Percentiles rank a stretch among this genome's conserved stretches.
These are phyloP conservation scores for Linyphia triangularis DNA, from an alignment of 2,888 invertebrate species.

Conservation along the genomic window DNA sequence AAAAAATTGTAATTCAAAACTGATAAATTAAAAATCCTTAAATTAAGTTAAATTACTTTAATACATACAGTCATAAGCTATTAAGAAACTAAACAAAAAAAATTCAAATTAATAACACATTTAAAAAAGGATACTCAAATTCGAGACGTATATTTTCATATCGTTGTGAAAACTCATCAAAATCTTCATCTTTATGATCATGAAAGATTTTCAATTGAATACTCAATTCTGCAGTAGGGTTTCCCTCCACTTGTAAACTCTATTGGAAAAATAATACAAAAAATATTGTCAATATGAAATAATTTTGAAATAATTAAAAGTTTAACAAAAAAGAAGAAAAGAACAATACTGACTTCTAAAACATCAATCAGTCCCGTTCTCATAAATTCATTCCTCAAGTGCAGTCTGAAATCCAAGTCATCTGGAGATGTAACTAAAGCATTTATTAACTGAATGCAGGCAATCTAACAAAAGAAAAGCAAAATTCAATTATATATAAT, in stretches of 20 bases:
- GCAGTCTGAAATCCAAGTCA: constrained; percentile 95
- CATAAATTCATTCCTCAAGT: constrained; percentile 96
- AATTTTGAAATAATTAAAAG: background rate
- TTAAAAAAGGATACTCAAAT: constrained; percentile 84
- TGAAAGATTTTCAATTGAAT: constrained; percentile 94
- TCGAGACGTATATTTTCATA: constrained; percentile 95
- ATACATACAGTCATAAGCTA: too few species aligned
- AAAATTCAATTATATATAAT: too few species aligned
- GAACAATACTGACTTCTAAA: constrained; percentile 81
- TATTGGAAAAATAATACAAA: constrained; percentile 67
- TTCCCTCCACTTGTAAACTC: constrained; percentile 83
- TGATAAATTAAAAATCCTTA: too few species aligned
- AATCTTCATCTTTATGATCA: constrained; percentile 93
- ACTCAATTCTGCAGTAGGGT: constrained; percentile 87
- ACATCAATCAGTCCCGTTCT: constrained; percentile 93
- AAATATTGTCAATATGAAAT: too few species aligned
- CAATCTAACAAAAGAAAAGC: constrained; percentile 83
- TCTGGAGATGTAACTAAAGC: constrained; percentile 91
- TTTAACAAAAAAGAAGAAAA: background rate
- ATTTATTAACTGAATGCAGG: constrained; percentile 95
- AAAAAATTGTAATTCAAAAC: too few species aligned
- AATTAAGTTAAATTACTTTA: too few species aligned
- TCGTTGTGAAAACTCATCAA: constrained; percentile 93
- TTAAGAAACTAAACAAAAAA: background rate
- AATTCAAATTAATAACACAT: background rate